Evolutionary conservation across 2,113 vertebrate genomes (phyloP).

Genomic region (Pachyramphus minor): DNA sequence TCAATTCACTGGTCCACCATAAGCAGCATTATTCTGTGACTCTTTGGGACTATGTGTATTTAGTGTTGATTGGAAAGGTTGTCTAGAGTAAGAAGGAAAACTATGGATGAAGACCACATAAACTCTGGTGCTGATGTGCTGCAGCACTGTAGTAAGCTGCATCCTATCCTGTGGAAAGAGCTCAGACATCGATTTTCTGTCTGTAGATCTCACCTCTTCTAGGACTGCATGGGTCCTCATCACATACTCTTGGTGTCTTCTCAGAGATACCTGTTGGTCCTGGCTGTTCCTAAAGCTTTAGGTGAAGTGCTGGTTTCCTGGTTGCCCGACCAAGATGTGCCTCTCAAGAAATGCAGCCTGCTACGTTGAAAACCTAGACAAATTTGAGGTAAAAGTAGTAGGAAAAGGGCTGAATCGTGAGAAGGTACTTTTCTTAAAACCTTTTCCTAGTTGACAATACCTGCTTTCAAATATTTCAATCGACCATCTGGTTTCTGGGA

Average conservation of each 20-base stretch:
- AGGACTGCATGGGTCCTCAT: rapidly evolving
- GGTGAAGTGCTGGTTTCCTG: not conserved
- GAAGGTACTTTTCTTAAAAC: not conserved
- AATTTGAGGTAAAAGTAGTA: not conserved
- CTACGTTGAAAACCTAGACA: not conserved
- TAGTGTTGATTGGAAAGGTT: not conserved
- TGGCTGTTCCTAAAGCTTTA: not conserved
- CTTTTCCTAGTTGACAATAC: not conserved
- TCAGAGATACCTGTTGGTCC: not conserved
- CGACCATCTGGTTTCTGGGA: not conserved
- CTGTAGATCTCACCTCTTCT: not conserved
- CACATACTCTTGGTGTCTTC: not conserved
- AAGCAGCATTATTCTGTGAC: not conserved
- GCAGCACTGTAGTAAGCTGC: not conserved
- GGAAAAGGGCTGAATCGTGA: not conserved
- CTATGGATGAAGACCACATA: not conserved
- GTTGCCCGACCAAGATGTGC: not conserved
- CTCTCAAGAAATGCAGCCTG: not conserved
- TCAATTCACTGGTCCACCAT: not conserved
- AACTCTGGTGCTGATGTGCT: not conserved
- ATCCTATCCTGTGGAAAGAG: not conserved
- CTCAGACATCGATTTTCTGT: not conserved
- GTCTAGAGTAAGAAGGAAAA: not conserved
- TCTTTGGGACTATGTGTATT: not conserved
- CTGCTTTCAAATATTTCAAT: not conserved